These are phyloP conservation scores for Deilephila porcellus DNA, from an alignment of 2,888 invertebrate genomes.

Conservation along the genomic window DNA sequence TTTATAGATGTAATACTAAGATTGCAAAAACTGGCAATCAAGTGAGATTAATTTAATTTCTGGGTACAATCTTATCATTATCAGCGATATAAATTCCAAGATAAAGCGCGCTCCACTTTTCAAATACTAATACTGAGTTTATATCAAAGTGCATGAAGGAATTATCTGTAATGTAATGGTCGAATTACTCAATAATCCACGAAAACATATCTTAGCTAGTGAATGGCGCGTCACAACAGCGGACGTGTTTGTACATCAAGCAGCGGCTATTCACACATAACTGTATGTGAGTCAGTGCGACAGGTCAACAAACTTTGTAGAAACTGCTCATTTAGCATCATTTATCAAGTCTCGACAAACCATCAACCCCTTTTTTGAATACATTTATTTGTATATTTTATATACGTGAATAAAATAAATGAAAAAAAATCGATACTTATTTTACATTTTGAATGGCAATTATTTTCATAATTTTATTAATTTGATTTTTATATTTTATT, in stretches of 20 bases:
- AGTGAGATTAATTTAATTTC: neutral
- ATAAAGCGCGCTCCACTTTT: conserved; percentile 5
- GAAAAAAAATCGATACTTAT: too few relatives aligned
- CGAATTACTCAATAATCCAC: neutral
- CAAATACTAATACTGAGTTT: neutral
- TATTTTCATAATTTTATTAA: too few relatives aligned
- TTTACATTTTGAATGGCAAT: too few relatives aligned
- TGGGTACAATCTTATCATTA: conserved; percentile 17
- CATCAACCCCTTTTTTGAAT: neutral
- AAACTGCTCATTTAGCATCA: conserved; percentile 22
- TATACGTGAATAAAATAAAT: neutral
- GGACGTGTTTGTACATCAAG: conserved; percentile 4
- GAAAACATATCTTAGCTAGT: neutral
- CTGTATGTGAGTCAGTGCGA: conserved; percentile 36
- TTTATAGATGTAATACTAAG: neutral
- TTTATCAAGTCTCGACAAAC: conserved; percentile 31
- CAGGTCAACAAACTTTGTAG: conserved; percentile 44
- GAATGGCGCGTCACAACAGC: neutral
- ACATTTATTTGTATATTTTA: too few relatives aligned
- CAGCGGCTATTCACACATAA: conserved; percentile 29
- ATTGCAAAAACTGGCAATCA: neutral
- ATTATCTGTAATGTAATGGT: neutral
- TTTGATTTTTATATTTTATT: too few relatives aligned
- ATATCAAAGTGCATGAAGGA: neutral
- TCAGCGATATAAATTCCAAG: neutral